Evolutionary conservation across 2,113 vertebrate genomes (phyloP), one percentile per base, ranked within the genome.

Genomic region (Grammomys dolichurus): DNA sequence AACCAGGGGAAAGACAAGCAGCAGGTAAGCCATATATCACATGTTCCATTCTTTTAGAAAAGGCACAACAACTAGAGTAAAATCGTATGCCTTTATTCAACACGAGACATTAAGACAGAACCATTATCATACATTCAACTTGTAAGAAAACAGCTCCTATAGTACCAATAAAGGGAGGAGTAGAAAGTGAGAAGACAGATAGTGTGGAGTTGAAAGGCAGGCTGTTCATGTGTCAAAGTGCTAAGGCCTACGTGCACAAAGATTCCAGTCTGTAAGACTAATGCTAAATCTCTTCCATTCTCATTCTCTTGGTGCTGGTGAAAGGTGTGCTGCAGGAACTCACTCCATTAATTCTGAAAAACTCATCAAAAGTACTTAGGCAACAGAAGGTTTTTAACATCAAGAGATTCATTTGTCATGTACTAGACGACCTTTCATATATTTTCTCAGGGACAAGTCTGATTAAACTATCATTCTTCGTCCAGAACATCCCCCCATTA

Each of bases 81-180:
- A 97, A 98, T 94, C 89, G 95, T 97, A 96, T 87, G 97, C 65
- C 84, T 98, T 98, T 97, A 91, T 98, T 98, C 96, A 96, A 97
- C 98, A 98, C 95, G 98, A 98, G 97, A 98, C 98, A 95, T 95
- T 98, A 95, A 87, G 97, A 98, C 98, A 99, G 98, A 99, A 85
- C 98, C 98, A 98, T 98, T 97, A 98, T 98, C 92, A 96, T 99
- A 99, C 99, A 99, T 98, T 99, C 98, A 98, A 97, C 96, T 98
- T 94, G 98, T 75, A 98, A 98, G 96, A 98, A 98, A 98, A 98
- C 97, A 97, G 87, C 73, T 88, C 94, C 95, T 97, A 96, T 97
- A 98, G 0, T 96, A 97, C 89, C 95, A 93, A 80, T 97, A 93
- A 91, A 80, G 97, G 54, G 88, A 93, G 97, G 28, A 94, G 48